Evolutionary conservation across 1,140 invertebrate species (phyloP), one percentile per base, ranked within the genome.

Genomic region (Anastrepha ludens): DNA sequence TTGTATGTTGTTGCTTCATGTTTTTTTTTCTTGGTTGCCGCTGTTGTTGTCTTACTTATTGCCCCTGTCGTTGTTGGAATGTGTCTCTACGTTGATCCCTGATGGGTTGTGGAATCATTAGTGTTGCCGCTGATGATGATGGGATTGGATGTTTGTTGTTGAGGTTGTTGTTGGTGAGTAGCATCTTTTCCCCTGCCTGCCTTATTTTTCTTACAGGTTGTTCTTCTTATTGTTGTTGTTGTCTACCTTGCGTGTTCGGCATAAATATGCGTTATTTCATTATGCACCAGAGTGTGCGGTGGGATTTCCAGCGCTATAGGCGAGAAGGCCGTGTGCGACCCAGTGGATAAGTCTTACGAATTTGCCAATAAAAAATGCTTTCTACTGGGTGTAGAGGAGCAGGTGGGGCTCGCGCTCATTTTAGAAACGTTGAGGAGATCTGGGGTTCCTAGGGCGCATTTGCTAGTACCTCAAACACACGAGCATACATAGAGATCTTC

Each of bases 11-110:
- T 64, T 59, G 13, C 62, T 47, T 50, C 44, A 20, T 65, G 39
- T 65, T 64, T 47, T 41, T 50, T 55, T 64, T 50, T 59, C 20
- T 39, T 44, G 8, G 47, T 81, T 39, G 47, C 17, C 65, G 8
- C n/a, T 86, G 20, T 44, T 60, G 47, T 86, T 59, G 8, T 60
- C 47, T 86, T 39, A 58, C 60, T 86, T 86, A 58, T 86, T 86
- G 85, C 58, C 7, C n/a, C 29, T 64, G 41, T 65, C 44, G 41
- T 67, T 67, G 64, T 47, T 47, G 67, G 11, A 44, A 47, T 70
- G 58, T 67, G 20, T 87, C 86, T 70, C 1, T 20, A 7, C n/a
- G n/a, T n/a, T 81, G 50, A 81, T 81, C 74, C 74, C 74, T 29
- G 47, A 55, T 81, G 74, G 74, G 74, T 47, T 58, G 74, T 55